Conservation (phyloP, 1,140 invertebrate genomes). For the Cotesia typhae region DNA sequence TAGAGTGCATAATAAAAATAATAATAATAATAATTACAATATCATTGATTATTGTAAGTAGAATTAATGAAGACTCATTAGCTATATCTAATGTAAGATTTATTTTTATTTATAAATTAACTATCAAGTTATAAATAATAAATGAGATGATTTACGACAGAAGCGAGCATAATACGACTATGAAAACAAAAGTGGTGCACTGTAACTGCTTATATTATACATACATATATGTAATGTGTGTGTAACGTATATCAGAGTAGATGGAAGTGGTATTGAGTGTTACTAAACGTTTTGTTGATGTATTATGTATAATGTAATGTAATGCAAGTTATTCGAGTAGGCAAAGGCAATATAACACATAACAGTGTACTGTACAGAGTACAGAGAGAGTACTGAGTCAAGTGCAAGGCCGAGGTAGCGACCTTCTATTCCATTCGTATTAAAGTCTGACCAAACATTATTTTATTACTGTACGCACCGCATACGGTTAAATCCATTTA, state of each 20-base stretch:
- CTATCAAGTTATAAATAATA: too few species aligned
- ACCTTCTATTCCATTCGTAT: conserved; percentile 39
- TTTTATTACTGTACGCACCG: conserved; percentile 1
- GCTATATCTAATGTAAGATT: neutral
- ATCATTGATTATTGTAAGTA: neutral
- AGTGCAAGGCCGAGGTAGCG: conserved; percentile 46
- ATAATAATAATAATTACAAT: too few species aligned
- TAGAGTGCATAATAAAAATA: too few species aligned
- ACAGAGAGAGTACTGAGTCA: conserved; percentile 11
- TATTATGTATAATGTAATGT: too few species aligned
- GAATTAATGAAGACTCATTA: neutral
- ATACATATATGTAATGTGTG: too few species aligned
- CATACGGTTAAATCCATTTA: conserved; percentile 33
- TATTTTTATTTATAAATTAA: neutral
- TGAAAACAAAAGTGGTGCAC: neutral
- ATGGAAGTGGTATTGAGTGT: neutral
- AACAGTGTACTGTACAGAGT: too few species aligned
- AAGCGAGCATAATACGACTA: conserved; percentile 8
- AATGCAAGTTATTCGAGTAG: neutral
- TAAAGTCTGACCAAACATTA: conserved; percentile 42
- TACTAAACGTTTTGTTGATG: neutral
- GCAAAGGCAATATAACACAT: neutral
- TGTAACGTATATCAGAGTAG: too few species aligned
- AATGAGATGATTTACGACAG: too few species aligned
- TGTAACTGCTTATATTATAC: neutral